Base-by-base conservation (phyloP, 2,113 vertebrate species). In the Cavia porcellus region DNA sequence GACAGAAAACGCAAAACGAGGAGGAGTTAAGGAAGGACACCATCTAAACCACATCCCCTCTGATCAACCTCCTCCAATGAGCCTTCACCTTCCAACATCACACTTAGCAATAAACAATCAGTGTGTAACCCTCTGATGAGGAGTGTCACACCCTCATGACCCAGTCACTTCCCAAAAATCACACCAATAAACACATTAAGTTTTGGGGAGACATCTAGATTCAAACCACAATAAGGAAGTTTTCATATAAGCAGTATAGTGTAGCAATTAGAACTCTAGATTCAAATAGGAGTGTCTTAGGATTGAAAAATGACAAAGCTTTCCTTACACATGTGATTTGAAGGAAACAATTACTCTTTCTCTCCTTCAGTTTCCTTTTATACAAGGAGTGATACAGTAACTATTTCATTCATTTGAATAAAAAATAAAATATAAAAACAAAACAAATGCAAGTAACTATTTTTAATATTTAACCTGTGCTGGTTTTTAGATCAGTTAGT, bases 221-320 rank as follows among this genome's bases (percentile, higher is more conserved):
- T 30, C 13, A 47, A 30, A 74, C 20, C 22, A 24, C 25, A 12
- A 75, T 14, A 45, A 13, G 22, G 22, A 75, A 75, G 25, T 50
- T 79, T 47, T 42, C 45, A 15, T 19, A n/a, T 24, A 42, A 42
- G 12, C 38, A 59, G 1, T 82, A 57, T 0, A 15, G 4, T 35
- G 24, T 24, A 30, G 24, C 47, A 38, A 4, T 52, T 52, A 52
- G 24, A 64, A 50, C 14, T 17, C 7, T 47, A 68, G 22, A 35
- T 8, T 79, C 2, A 0, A 84, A 14, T 6, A 42, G 1, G 7
- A 50, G 5, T 22, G 32, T n/a, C 62, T 5, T 4, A 66, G 3
- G 10, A 32, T 79, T 79, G 25, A 68, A 75, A 38, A 2, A 30
- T 42, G 14, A 1, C 10, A 62, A 13, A 32, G n/a, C 61, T 86